phyloP scores from a whole-genome alignment of 1,140 invertebrate genomes.

The Drosophila novamexicana region DNA sequence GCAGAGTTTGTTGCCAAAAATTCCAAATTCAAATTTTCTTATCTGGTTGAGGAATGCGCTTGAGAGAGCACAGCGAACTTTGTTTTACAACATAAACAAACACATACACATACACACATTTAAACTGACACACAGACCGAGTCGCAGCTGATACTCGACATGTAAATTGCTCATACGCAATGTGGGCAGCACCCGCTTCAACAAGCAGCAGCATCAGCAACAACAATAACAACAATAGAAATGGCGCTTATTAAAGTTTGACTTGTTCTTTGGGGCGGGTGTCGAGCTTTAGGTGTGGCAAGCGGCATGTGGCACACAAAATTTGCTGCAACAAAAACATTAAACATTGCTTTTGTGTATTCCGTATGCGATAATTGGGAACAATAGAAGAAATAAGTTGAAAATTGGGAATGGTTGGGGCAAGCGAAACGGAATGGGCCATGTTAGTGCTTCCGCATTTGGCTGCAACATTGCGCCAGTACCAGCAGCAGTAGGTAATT shows the following conservation, averaged over 20 bases:
- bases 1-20: constrained; percentile 8
- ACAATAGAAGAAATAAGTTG: constrained; percentile 67
- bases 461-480: constrained; percentile 56
- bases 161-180: constrained; percentile 74
- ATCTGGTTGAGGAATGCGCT: constrained; percentile 35
- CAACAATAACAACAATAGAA: constrained; percentile 51
- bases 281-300: constrained; percentile 23
- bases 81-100: constrained; percentile 30
- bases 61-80: constrained; percentile 43
- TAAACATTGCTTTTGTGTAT: constrained; percentile 75
- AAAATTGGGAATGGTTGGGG: constrained; percentile 1
- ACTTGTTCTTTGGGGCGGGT: constrained; percentile 56
- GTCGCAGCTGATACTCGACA: constrained; percentile 37
- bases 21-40: constrained; percentile 30
- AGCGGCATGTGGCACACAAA: constrained; percentile 37
- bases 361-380: constrained; percentile 71
- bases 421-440: constrained; percentile 20
- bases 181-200: constrained; percentile 45
- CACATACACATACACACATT: constrained; percentile 6
- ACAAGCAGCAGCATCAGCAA: constrained; percentile 22
- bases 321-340: constrained; percentile 73
- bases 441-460: constrained; percentile 72
- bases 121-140: constrained; percentile 1
- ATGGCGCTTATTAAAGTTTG: constrained; percentile 77
- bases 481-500: background rate